Conservation (phyloP, 2,113 vertebrate species). For the Polypterus bichir region DNA sequence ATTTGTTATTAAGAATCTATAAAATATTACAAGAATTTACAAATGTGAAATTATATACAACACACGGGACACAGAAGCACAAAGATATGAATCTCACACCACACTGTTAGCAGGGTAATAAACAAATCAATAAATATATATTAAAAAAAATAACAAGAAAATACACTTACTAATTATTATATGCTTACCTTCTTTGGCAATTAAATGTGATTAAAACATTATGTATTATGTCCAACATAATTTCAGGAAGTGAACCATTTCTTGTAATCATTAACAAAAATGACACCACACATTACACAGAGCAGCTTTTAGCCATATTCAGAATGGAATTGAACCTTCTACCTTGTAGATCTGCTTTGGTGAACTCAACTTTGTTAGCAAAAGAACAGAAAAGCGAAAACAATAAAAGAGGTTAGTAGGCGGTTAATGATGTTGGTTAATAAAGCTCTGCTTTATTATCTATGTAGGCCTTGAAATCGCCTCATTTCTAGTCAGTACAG, state of each 20-base stretch:
- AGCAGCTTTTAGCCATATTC: constrained; percentile 59
- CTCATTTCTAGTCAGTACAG: constrained; percentile 8
- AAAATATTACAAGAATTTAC: too few species aligned
- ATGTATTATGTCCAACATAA: not conserved
- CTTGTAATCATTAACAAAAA: constrained; percentile 42
- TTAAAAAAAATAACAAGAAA: too few species aligned
- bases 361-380: constrained; percentile 93
- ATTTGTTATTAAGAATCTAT: too few species aligned
- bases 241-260: constrained; percentile 33
- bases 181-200: too few species aligned
- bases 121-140: too few species aligned
- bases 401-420: constrained; percentile 69
- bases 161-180: too few species aligned
- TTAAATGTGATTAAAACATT: too few species aligned
- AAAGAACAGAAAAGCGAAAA: constrained; percentile 58
- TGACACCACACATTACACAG: constrained; percentile 53
- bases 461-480: constrained; percentile 8
- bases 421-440: constrained; percentile 23
- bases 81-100: too few species aligned
- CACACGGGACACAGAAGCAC: too few species aligned
- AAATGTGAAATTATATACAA: too few species aligned
- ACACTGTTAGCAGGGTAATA: too few species aligned
- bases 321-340: constrained; percentile 61
- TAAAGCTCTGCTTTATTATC: constrained; percentile 34
- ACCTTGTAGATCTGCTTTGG: constrained; percentile 98